phyloP scores from a whole-genome alignment of 2,888 invertebrate species.

The Drosophila peninsularis region DNA sequence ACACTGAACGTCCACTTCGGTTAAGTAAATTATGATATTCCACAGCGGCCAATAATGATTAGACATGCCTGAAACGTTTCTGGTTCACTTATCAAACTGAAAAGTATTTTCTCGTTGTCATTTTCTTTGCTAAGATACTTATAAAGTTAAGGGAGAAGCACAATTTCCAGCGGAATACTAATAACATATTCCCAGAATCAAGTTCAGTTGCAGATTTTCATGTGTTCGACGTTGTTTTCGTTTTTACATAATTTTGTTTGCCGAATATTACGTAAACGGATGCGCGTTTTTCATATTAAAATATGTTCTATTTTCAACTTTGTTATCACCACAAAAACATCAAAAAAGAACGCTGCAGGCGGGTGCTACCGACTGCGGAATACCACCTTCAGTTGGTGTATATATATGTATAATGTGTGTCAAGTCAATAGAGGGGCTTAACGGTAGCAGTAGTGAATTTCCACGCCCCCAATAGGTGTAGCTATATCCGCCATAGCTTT shows the following conservation, averaged over 20 bases:
- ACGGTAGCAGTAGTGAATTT: no score
- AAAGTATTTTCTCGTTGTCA: not conserved
- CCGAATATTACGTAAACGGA: not conserved
- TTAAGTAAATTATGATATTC: not conserved
- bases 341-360: no score
- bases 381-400: no score
- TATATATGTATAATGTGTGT: no score
- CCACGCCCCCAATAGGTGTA: no score
- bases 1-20: constrained; percentile 7
- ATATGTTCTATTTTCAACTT: constrained; percentile 3
- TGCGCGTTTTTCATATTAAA: constrained; percentile 12
- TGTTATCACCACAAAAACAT: not conserved
- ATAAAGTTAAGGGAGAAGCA: not conserved
- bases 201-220: not conserved
- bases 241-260: not conserved
- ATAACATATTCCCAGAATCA: not conserved
- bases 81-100: not conserved
- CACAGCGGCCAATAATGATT: not conserved
- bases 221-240: not conserved
- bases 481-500: no score
- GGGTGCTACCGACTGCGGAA: no score
- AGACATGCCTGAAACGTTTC: not conserved
- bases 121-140: not conserved
- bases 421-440: no score
- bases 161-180: not conserved